Conservation (phyloP, 2,113 vertebrate species). For the Zootoca vivipara region DNA sequence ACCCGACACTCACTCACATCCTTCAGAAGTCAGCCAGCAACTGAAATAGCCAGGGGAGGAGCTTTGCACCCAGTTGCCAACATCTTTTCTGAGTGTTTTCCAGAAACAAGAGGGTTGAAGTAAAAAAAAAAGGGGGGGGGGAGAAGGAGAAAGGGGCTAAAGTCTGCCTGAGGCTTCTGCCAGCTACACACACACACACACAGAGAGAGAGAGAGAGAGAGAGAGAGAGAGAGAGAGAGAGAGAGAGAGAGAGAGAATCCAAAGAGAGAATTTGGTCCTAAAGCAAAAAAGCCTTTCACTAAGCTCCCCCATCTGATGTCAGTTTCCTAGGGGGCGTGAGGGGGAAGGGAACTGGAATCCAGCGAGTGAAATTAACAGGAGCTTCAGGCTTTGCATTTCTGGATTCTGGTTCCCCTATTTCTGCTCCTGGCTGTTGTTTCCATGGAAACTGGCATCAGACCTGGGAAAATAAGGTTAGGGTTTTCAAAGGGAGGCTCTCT, state of each 20-base stretch:
- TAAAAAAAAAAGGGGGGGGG: not conserved
- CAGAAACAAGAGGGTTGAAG: conserved; percentile 18
- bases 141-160: not conserved
- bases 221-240: too few species aligned
- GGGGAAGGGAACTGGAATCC: conserved; percentile 56
- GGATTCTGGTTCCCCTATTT: conserved; percentile 73
- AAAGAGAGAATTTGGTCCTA: not conserved
- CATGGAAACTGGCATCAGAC: conserved; percentile 77
- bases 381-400: conserved; percentile 68
- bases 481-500: conserved; percentile 60
- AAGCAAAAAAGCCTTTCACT: not conserved
- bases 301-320: conserved; percentile 27
- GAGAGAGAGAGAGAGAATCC: not conserved
- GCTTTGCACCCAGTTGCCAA: conserved; percentile 25
- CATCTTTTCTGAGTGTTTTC: conserved; percentile 28
- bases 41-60: conserved; percentile 33
- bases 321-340: not conserved
- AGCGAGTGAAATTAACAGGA: conserved; percentile 61
- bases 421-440: conserved; percentile 74
- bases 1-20: conserved; percentile 23
- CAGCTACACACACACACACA: not conserved
- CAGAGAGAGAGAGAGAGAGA: too few species aligned
- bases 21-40: conserved; percentile 35
- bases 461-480: conserved; percentile 77
- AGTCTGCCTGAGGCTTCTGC: not conserved